These are phyloP conservation scores for Melinopterus prodromus DNA, from an alignment of 2,888 invertebrate species.

Conservation along the genomic window DNA sequence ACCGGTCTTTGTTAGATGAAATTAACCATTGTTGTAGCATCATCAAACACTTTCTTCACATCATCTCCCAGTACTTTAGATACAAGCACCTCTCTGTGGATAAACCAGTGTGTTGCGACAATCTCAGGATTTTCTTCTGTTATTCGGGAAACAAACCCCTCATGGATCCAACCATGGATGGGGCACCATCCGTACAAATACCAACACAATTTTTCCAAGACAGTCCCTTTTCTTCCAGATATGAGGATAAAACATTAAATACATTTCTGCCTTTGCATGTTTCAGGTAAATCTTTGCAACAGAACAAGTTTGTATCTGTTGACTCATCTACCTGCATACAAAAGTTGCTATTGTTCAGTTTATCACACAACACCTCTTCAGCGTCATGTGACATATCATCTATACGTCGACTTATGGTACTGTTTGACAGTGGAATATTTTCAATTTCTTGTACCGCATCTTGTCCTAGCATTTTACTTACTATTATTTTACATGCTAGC, in stretches of 20 bases:
- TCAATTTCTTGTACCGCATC: conserved; percentile 14
- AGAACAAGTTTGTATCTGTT: conserved; percentile 13
- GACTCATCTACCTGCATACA: conserved; percentile 11
- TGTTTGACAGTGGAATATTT: conserved; percentile 15
- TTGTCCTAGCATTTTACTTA: conserved; percentile 16
- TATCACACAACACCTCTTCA: conserved; percentile 24
- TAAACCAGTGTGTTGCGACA: neutral
- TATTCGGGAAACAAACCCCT: conserved; percentile 18
- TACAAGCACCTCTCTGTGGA: conserved; percentile 7
- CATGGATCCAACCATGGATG: conserved; percentile 18
- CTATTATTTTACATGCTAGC: conserved; percentile 18
- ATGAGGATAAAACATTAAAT: conserved; percentile 5
- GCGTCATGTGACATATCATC: conserved; percentile 10
- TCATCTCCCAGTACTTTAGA: neutral
- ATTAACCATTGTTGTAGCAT: conserved; percentile 6
- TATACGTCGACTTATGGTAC: conserved; percentile 14
- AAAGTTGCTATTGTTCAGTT: conserved; percentile 13
- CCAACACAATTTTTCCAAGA: conserved; percentile 16
- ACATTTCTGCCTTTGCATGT: neutral
- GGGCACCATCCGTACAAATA: conserved; percentile 14
- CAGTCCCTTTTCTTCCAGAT: neutral
- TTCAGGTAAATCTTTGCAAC: neutral
- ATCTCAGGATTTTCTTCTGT: neutral
- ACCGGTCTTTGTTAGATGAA: conserved; percentile 12
- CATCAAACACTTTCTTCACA: conserved; percentile 12